Evolutionary conservation across 2,888 invertebrate species (phyloP), one percentile per base, ranked within the genome.

Genomic region (Xanthorhoe spadicearia): DNA sequence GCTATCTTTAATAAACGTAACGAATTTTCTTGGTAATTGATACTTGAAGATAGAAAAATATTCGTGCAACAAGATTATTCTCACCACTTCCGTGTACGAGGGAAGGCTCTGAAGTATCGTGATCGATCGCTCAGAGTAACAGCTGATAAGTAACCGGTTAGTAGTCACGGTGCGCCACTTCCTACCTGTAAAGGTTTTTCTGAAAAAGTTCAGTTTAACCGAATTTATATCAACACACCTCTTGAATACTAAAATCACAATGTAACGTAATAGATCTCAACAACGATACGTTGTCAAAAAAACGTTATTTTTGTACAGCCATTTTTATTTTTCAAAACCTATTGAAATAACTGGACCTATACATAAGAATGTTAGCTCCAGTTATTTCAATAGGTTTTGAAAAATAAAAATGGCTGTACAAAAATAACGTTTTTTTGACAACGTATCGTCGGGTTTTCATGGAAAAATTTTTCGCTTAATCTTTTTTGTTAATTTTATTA

Each of bases 101-200:
- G 79, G 75, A 75, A 73, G 69, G 70, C 72, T 67, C 66, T 74
- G 74, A 66, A 66, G 58, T 61, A 73, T 74, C 74, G 78, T 77
- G 78, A 77, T 80, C 74, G 77, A 74, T 79, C 61, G 74, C 68
- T 75, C 72, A 77, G 66, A 75, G 74, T 77, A 70, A 71, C 69
- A 73, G 71, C 70, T 74, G 76, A 77, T 78, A n/a, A n/a, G n/a
- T n/a, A 77, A 74, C 67, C 58, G 63, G 64, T 69, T 69, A 35
- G 63, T 58, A 76, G 76, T 77, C 81, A 80, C 82, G 79, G 76
- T 56, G 50, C 48, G 51, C 18, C 9, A 55, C 58, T 66, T 70
- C 59, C 61, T 68, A 52, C 28, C n/a, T 66, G 43, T 48, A n/a
- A 63, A 63, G 59, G 55, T 63, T 61, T 54, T 17, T 56, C 60